Evolutionary conservation across 2,113 vertebrate genomes (phyloP), one percentile per base, ranked within the genome.

Genomic region (Ictalurus furcatus): DNA sequence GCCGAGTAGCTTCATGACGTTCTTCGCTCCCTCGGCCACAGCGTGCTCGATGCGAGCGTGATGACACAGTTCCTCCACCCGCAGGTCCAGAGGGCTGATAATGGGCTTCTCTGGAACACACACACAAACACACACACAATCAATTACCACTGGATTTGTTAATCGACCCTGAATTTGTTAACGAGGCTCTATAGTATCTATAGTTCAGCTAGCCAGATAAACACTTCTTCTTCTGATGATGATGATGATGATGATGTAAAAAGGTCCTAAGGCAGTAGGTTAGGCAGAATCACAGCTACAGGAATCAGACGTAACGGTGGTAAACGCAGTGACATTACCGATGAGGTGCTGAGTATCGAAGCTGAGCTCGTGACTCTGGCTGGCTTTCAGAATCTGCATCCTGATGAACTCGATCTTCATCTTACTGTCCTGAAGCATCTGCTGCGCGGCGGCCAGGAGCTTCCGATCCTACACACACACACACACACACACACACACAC

Each of bases 351-450:
- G 97, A 95, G 95, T 99, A 92, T 99, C 98, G 90, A 98, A 99
- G 95, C 96, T 97, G 96, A 98, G 89, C 94, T 99, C 98, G 87
- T 95, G 97, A 93, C 97, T 96, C 95, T 99, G 98, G 93, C 97
- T 97, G 91, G 98, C 97, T 92, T 99, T 99, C 87, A 99, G 97
- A 96, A 99, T 98, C 96, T 99, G 98, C 98, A 99, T 99, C 93
- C 98, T 96, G 95, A 99, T 99, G 93, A 99, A 98, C 97, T 99
- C 98, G 69, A 99, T 99, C 96, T 99, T 99, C 37, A 97, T 99
- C 94, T 98, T 99, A 96, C 98, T 99, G 95, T 99, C 98, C 93
- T 99, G 98, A 87, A 99, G 98, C 96, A 99, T 97, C 92, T 99
- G 98, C 93, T 99, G 98, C 79, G 98, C 98, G 6, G 98, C 97